Evolutionary conservation across 2,888 invertebrate genomes (phyloP), one percentile per base, ranked within the genome.

Genomic region (Hemicrepidius hirtus): DNA sequence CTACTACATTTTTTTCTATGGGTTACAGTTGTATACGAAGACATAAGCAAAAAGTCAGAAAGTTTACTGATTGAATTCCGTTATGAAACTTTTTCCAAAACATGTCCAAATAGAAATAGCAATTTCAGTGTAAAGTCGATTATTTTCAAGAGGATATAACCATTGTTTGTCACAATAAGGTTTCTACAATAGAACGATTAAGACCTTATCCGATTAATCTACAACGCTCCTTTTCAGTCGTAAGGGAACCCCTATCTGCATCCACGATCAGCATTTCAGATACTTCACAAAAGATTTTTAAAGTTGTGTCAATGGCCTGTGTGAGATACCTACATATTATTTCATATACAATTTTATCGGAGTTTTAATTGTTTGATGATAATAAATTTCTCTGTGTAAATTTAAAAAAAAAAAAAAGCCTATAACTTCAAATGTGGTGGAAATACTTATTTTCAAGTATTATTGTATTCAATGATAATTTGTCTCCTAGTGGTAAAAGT

Each of bases 131-230:
- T 6, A 16, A 57, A 57, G 32, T 57, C 20, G 57, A 20, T 20
- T 37, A 37, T 18, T 1, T 57, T 20, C 12, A 40, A 57, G 20
- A 20, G 57, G 18, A 57, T 37, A 57, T 57, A 57, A 40, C 37
- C 37, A 4, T 57, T 57, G 57, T 57, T 57, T 57, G 57, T 37
- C 57, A 32, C 57, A 57, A 57, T 57, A 57, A 40, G 40, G 40
- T 35, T 18, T 20, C 35, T 57, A 32, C 57, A 57, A 57, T 57
- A 40, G 37, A 40, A 57, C 57, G 57, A 57, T 57, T 57, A 57
- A 57, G 57, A 37, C 37, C 57, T 57, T 57, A 57, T 57, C n/a
- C 57, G 57, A 57, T 40, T 32, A 35, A 57, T 57, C 57, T 57
- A 53, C 28, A 53, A 53, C 32, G 57, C 57, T 57, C 37, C 40